Percentiles rank a stretch among this genome's conserved stretches.
phyloP scores from a whole-genome alignment of 1,140 invertebrate species.

The Teleopsis dalmanni region DNA sequence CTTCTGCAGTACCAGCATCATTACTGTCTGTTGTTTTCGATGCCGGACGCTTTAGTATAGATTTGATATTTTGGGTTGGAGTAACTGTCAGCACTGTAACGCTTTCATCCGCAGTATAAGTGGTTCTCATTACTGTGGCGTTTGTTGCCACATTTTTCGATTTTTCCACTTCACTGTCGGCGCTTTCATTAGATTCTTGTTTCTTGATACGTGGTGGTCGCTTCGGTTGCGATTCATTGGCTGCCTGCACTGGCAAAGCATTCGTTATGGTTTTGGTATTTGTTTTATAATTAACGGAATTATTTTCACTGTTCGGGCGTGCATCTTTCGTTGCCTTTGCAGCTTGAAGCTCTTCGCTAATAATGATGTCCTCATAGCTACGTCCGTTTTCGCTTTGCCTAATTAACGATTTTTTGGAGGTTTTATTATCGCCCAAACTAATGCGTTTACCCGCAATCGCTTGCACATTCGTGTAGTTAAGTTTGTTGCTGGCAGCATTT shows the following conservation, averaged over 20 bases:
- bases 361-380: conserved; percentile 44
- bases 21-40: conserved; percentile 29
- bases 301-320: neutral
- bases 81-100: conserved; percentile 28
- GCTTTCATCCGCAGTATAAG: conserved; percentile 4
- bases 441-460: conserved; percentile 53
- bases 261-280: neutral
- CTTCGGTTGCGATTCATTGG: conserved; percentile 29
- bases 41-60: conserved; percentile 59
- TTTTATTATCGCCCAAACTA: conserved; percentile 45
- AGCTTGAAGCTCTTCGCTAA: neutral
- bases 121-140: conserved; percentile 2
- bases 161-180: conserved; percentile 4
- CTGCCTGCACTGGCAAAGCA: neutral
- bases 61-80: conserved; percentile 49
- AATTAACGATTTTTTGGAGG: conserved; percentile 14
- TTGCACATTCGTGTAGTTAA: conserved; percentile 47
- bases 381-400: conserved; percentile 32
- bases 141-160: neutral
- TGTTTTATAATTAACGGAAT: conserved; percentile 12
- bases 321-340: conserved; percentile 4
- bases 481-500: conserved; percentile 8
- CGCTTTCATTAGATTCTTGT: neutral
- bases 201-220: conserved; percentile 41
- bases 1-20: conserved; percentile 23